Conservation (phyloP, 2,888 invertebrate genomes). For the Hetaerina titia region DNA sequence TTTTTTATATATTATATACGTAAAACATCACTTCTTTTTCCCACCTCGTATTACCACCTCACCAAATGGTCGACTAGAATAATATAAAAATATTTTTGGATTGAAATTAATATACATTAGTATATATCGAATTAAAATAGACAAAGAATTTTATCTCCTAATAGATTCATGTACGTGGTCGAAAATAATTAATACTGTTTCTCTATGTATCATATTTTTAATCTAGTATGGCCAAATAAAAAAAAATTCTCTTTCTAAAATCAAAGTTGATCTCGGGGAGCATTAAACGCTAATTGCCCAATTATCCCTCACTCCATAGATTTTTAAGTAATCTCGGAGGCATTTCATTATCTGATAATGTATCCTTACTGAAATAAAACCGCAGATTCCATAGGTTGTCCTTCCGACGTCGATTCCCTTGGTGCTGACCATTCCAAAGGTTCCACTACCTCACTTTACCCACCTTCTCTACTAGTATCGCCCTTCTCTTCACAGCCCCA, state of each 20-base stretch:
- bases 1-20: no score
- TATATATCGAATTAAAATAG: no score
- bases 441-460: not conserved
- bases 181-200: not conserved
- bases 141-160: not conserved
- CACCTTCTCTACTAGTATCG: not conserved
- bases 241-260: not conserved
- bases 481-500: not conserved
- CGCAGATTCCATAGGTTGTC: not conserved
- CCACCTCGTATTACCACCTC: no score
- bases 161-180: not conserved
- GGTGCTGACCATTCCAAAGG: not conserved
- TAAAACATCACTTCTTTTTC: no score
- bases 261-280: not conserved
- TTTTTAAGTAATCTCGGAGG: not conserved
- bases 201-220: not conserved
- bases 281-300: not conserved
- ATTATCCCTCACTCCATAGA: not conserved
- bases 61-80: no score
- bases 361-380: not conserved
- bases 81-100: no score
- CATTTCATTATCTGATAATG: not conserved
- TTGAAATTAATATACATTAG: no score
- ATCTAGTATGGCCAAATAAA: not conserved
- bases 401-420: not conserved